A percentile compares a stretch with the other conserved stretches of the same genome.
These are phyloP conservation scores for Spatulosminthurus flaviceps DNA, from an alignment of 2,888 invertebrate genomes.

Conservation along the genomic window DNA sequence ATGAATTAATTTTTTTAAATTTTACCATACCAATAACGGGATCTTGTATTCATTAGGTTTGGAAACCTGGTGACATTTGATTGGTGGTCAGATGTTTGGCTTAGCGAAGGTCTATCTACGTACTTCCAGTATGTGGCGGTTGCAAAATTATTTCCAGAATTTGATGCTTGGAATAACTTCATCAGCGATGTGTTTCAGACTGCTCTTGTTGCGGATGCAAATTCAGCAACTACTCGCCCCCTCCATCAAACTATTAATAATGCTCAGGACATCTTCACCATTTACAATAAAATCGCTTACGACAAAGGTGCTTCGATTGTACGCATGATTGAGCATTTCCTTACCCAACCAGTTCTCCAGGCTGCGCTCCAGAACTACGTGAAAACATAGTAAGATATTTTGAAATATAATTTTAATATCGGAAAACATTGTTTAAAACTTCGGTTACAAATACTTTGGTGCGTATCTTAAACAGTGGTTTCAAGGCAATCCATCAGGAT, in stretches of 20 bases:
- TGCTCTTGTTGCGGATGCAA: conserved; percentile 52
- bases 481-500: conserved; percentile 52
- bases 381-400: conserved; percentile 46
- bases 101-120: conserved; percentile 61
- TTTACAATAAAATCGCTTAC: conserved; percentile 59
- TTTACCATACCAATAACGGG: too few species aligned
- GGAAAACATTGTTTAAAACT: not conserved
- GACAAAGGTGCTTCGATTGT: conserved; percentile 55
- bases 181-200: conserved; percentile 55
- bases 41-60: too few species aligned
- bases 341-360: conserved; percentile 54
- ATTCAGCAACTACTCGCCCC: conserved; percentile 50
- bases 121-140: conserved; percentile 57
- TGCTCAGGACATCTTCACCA: conserved; percentile 49
- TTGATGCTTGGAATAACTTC: conserved; percentile 56
- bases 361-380: conserved; percentile 51
- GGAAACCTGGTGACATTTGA: conserved; percentile 41
- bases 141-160: conserved; percentile 55
- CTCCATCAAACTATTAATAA: conserved; percentile 53
- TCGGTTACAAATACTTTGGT: too few species aligned
- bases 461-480: not conserved
- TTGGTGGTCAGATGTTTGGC: conserved; percentile 57
- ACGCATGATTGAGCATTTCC: conserved; percentile 57
- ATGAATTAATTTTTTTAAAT: too few species aligned
- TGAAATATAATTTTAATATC: not conserved